Evolutionary conservation across 1,140 invertebrate genomes (phyloP), one percentile per base, ranked within the genome.

Genomic region (Galleria mellonella): DNA sequence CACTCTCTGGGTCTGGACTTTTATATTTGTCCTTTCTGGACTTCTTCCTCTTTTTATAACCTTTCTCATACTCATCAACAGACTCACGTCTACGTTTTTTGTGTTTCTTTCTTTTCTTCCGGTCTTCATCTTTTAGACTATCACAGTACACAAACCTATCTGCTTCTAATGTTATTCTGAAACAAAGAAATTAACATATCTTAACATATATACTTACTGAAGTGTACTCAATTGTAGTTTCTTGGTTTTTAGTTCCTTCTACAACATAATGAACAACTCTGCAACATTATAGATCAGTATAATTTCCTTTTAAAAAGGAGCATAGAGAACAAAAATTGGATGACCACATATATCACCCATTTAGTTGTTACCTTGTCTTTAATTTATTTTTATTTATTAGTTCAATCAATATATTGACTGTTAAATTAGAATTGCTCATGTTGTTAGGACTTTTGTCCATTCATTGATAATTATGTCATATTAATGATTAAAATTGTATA

Each of bases 91-190:
- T 83, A 27, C 68, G 66, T 53, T 88, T 88, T 52, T 88, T 89
- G 48, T 88, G 83, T 44, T 64, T 83, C 47, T 87, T 89, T 53
- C 88, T 88, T 35, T 83, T 83, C 48, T 81, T 84, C 43, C 66
- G 76, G 14, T 37, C 57, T 35, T 77, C 64, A 9, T 79, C 67
- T 39, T 69, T 50, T 9, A 51, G 55, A n/a, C 53, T 62, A n/a
- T n/a, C n/a, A n/a, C n/a, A n/a, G 32, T 68, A 68, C 17, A 46
- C 52, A 0, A 62, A 57, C n/a, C 59, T 64, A 37, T 71, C 72
- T 30, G 48, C 23, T 11, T 69, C 68, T 41, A 51, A 32, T 43
- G 55, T 67, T 39, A 32, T 47, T 44, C 77, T 79, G 66, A 36
- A 72, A 82, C 56, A 48, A 71, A 64, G 49, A 60, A 54, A 60